phyloP scores from a whole-genome alignment of 2,113 vertebrate genomes.

The Eudyptes chrysolophus region DNA sequence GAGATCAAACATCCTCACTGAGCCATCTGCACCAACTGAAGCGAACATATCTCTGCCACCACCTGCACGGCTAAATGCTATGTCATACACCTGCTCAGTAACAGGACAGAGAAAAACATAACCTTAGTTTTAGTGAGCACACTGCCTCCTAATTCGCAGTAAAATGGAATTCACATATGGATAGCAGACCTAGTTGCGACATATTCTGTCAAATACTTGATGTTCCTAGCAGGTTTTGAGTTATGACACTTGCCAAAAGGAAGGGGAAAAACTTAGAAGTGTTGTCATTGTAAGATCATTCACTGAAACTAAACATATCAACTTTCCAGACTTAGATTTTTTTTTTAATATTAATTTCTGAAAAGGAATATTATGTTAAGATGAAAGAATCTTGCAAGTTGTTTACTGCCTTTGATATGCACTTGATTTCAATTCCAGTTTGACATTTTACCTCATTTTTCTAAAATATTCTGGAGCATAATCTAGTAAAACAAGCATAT shows the following conservation, averaged over 20 bases:
- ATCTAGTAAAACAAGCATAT: background rate
- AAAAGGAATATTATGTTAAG: background rate
- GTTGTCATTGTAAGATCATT: background rate
- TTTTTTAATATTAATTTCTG: background rate
- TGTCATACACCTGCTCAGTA: constrained; percentile 92
- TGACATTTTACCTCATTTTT: background rate
- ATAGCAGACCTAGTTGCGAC: accelerated
- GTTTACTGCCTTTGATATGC: background rate
- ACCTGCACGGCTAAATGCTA: constrained; percentile 95
- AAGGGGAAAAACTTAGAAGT: background rate
- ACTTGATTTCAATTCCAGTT: background rate
- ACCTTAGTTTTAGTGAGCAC: background rate
- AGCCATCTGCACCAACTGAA: constrained; percentile 95
- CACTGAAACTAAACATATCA: accelerated
- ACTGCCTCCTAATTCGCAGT: background rate
- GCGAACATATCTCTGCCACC: constrained; percentile 98
- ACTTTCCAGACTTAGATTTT: background rate
- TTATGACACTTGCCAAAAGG: background rate
- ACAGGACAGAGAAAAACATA: background rate
- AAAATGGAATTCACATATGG: background rate
- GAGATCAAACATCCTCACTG: constrained; percentile 96
- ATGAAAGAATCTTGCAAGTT: background rate
- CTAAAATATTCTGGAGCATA: background rate
- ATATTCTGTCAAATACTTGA: too few species aligned
- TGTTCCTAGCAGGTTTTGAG: background rate